These are phyloP conservation scores for Sebastes aleutianus DNA, from an alignment of 2,797 vertebrate genomes.

Conservation along the genomic window DNA sequence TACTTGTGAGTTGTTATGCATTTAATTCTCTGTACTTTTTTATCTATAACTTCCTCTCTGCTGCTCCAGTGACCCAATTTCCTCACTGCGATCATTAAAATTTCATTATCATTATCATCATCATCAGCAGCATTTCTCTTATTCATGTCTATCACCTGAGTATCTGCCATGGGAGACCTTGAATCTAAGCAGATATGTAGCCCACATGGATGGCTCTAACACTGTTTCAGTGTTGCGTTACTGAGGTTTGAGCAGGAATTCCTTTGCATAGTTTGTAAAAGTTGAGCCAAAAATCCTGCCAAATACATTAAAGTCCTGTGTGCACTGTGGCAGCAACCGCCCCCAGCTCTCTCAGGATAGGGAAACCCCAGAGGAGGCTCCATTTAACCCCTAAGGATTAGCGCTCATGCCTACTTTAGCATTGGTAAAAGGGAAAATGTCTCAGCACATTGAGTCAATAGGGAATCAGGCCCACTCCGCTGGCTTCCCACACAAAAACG, in stretches of 20 bases:
- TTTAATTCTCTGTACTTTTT: slow-evolving; percentile 15
- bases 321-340: slow-evolving; percentile 53
- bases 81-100: slow-evolving; percentile 36
- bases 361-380: slow-evolving; percentile 70
- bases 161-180: slow-evolving; percentile 5
- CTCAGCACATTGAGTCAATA: slow-evolving; percentile 76
- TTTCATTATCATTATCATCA: slow-evolving; percentile 33
- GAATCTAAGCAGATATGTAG: not conserved
- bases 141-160: slow-evolving; percentile 49
- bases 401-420: slow-evolving; percentile 82
- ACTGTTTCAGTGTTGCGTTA: not conserved
- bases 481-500: slow-evolving; percentile 76
- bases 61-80: slow-evolving; percentile 52
- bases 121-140: slow-evolving; percentile 26
- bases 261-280: slow-evolving; percentile 39
- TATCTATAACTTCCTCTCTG: slow-evolving; percentile 20
- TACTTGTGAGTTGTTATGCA: slow-evolving; percentile 19
- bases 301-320: slow-evolving; percentile 56
- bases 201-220: not conserved
- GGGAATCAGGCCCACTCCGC: slow-evolving; percentile 63
- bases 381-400: slow-evolving; percentile 84
- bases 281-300: slow-evolving; percentile 53
- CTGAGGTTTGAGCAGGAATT: slow-evolving; percentile 20
- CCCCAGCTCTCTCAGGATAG: slow-evolving; percentile 77
- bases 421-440: slow-evolving; percentile 77